phyloP scores from a whole-genome alignment of 2,888 invertebrate species.

The Cylindroiulus punctatus region DNA sequence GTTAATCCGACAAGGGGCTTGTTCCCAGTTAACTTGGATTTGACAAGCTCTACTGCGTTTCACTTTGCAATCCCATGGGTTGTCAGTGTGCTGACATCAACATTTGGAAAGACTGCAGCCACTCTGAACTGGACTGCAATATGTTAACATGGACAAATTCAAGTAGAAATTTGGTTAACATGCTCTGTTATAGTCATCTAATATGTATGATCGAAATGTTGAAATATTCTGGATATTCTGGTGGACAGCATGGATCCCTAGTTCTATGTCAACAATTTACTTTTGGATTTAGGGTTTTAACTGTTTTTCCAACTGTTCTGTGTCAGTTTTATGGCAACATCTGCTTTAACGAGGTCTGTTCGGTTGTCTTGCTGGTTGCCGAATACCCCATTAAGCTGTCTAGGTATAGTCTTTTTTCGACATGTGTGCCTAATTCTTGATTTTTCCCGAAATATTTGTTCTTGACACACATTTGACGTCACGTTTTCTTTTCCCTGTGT shows the following conservation, averaged over 20 bases:
- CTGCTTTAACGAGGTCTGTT: too few species aligned
- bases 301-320: too few species aligned
- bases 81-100: background rate
- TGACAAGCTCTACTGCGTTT: background rate
- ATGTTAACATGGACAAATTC: background rate
- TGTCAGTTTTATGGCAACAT: background rate
- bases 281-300: too few species aligned
- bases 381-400: background rate
- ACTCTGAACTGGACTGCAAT: background rate
- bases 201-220: too few species aligned
- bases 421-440: background rate
- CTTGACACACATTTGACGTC: conserved; percentile 9
- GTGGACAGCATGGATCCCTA: too few species aligned
- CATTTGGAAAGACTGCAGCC: background rate
- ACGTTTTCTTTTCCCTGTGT: background rate
- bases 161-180: background rate
- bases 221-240: too few species aligned
- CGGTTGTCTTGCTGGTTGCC: background rate
- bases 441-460: background rate
- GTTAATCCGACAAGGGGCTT: background rate
- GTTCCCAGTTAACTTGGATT: background rate
- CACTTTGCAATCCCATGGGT: background rate
- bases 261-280: too few species aligned
- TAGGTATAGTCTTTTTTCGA: background rate
- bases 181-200: background rate